phyloP scores from a whole-genome alignment of 2,113 vertebrate species.

The Callospermophilus lateralis region DNA sequence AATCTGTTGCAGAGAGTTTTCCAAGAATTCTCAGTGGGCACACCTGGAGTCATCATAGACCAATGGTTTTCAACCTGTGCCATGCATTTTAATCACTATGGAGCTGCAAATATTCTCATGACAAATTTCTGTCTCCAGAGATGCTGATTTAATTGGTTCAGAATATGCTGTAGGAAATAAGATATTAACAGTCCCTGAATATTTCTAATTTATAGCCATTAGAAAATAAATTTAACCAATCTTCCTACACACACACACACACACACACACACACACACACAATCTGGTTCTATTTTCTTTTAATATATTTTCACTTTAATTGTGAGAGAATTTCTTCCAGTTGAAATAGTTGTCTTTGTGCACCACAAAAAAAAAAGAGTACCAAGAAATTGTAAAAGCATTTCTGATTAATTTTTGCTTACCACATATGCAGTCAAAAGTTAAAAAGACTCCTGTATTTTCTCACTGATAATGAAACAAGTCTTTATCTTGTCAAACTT shows the following conservation, averaged over 20 bases:
- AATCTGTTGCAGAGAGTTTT: conserved; percentile 47
- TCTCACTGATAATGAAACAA: background rate
- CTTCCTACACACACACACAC: background rate
- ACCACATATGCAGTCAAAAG: background rate
- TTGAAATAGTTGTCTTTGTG: background rate
- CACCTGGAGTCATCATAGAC: conserved; percentile 44
- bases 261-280: too few species aligned
- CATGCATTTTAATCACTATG: conserved; percentile 19
- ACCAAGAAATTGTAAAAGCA: background rate
- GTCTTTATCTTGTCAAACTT: background rate
- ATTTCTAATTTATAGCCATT: conserved; percentile 13
- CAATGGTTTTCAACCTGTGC: background rate
- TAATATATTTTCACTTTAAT: background rate
- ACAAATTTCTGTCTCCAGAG: background rate
- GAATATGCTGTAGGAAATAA: conserved; percentile 34
- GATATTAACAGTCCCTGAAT: background rate
- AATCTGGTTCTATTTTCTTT: background rate
- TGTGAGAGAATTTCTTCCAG: background rate
- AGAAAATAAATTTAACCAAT: background rate
- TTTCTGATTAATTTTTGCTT: background rate
- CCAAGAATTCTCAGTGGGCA: background rate
- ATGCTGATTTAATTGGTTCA: conserved; percentile 10
- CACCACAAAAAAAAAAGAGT: background rate
- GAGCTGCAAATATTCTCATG: conserved; percentile 14
- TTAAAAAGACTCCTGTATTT: background rate